A percentile compares a stretch with the other conserved stretches of the same genome.
Conservation (phyloP, 2,113 vertebrate species). For the Castor canadensis region DNA sequence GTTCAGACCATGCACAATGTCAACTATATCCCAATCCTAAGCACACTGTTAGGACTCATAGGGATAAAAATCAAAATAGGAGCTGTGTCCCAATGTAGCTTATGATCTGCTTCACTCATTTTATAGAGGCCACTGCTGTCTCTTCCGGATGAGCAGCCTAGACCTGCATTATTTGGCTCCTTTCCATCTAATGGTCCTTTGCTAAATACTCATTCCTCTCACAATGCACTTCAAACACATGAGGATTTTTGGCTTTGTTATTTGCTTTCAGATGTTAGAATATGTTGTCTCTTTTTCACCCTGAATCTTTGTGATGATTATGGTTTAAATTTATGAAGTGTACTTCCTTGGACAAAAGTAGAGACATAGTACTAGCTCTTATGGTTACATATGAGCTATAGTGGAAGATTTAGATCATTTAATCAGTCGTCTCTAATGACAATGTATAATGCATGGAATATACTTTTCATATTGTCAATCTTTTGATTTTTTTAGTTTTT, state of each 20-base stretch:
- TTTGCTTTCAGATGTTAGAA: not conserved
- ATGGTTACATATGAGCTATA: not conserved
- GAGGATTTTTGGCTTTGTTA: not conserved
- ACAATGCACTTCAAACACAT: not conserved
- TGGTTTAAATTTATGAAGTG: not conserved
- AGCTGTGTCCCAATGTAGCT: not conserved
- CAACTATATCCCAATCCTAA: not conserved
- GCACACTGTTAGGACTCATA: not conserved
- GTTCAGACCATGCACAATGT: not conserved
- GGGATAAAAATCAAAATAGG: not conserved
- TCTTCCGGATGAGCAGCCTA: not conserved
- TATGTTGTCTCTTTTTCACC: not conserved
- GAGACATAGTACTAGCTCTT: not conserved
- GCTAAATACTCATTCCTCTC: not conserved
- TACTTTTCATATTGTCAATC: not conserved
- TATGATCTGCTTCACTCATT: not conserved
- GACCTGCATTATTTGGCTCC: not conserved
- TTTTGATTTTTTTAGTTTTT: not conserved
- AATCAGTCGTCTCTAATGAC: not conserved
- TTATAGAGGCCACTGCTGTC: not conserved
- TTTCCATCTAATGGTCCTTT: not conserved
- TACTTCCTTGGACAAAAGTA: not conserved
- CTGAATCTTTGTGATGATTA: not conserved
- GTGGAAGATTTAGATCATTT: not conserved
- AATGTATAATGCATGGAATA: not conserved